These are phyloP conservation scores for Murina feae DNA, from an alignment of 2,113 vertebrate genomes.

Conservation along the genomic window DNA sequence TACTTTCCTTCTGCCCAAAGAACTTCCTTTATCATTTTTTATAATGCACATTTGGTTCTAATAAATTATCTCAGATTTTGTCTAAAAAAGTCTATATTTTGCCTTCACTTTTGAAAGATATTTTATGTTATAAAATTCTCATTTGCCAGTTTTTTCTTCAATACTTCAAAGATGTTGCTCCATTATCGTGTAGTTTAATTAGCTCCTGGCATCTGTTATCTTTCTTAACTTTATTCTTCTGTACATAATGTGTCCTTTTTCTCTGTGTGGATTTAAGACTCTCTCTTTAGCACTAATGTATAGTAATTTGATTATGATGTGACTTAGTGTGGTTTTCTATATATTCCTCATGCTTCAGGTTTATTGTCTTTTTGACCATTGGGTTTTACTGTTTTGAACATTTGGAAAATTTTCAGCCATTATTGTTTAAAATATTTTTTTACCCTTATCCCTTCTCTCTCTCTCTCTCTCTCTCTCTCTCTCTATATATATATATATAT, in stretches of 20 bases:
- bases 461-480: no score
- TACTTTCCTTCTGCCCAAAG: neutral
- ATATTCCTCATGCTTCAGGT: neutral
- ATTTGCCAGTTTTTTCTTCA: neutral
- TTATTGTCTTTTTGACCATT: neutral
- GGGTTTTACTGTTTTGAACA: neutral
- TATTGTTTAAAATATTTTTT: neutral
- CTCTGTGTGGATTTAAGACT: neutral
- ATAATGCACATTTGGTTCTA: neutral
- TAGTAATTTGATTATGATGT: neutral
- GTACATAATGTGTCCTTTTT: neutral
- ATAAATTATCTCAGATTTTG: neutral
- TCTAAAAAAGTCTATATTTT: neutral
- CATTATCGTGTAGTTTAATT: neutral
- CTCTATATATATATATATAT: no score
- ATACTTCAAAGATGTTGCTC: neutral
- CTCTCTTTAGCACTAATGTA: neutral
- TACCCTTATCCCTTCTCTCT: no score
- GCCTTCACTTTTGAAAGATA: conserved; percentile 7
- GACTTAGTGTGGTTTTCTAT: neutral
- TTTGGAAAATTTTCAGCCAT: neutral
- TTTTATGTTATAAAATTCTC: neutral
- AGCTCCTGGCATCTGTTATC: neutral
- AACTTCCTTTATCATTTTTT: neutral
- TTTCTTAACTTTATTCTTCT: neutral